These are phyloP conservation scores for Buphagus erythrorhynchus DNA, from an alignment of 2,797 vertebrate species.

Conservation along the genomic window DNA sequence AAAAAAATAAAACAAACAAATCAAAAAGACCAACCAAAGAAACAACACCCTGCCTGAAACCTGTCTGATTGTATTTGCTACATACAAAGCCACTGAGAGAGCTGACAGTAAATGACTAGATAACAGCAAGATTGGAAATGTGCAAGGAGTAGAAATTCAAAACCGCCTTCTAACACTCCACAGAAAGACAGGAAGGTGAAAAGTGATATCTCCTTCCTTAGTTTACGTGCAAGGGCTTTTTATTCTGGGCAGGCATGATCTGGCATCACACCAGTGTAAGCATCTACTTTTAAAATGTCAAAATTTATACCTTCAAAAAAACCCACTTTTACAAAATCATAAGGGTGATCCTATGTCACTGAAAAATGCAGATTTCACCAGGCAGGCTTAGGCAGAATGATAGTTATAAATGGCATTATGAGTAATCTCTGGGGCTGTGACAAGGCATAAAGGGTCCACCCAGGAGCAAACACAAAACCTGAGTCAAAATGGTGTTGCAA, in stretches of 20 bases:
- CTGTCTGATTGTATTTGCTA: background rate
- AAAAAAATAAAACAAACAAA: background rate
- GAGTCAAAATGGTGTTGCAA: background rate
- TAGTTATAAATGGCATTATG: rapidly evolving
- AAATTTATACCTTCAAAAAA: background rate
- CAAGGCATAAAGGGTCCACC: rapidly evolving
- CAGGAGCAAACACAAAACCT: background rate
- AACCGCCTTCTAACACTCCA: background rate
- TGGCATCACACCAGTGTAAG: rapidly evolving
- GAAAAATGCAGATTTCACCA: background rate
- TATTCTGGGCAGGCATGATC: background rate
- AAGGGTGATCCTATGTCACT: background rate
- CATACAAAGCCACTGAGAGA: rapidly evolving
- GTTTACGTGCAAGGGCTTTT: background rate
- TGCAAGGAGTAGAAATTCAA: background rate
- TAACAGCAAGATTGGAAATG: background rate
- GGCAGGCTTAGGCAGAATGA: background rate
- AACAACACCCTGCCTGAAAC: background rate
- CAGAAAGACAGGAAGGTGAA: background rate
- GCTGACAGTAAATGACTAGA: background rate
- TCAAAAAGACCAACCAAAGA: background rate
- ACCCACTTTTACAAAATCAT: rapidly evolving
- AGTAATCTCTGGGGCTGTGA: background rate
- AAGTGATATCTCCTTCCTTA: background rate
- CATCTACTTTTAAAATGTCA: background rate